Conservation (phyloP, 2,113 vertebrate genomes). For the Hirundichthys speculiger region DNA sequence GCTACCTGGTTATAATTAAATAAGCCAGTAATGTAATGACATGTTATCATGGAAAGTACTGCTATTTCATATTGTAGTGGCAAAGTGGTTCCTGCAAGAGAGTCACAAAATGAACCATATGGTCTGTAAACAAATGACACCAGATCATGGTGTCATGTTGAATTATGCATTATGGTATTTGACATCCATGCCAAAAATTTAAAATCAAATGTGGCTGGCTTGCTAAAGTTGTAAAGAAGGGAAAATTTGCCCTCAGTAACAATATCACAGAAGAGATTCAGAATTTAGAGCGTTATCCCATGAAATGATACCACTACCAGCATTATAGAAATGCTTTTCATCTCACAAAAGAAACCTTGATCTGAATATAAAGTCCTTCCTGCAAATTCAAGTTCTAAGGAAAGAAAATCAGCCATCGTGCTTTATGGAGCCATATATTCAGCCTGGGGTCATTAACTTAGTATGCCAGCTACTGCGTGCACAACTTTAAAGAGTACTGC, state of each 20-base stretch:
- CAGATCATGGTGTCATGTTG: neutral
- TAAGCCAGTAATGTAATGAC: constrained; percentile 32
- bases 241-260: neutral
- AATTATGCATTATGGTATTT: constrained; percentile 3
- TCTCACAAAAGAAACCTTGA: constrained; percentile 22
- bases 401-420: constrained; percentile 5
- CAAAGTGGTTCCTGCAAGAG: neutral
- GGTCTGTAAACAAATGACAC: neutral
- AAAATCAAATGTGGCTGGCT: neutral
- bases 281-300: constrained; percentile 17
- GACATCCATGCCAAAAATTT: neutral
- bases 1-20: constrained; percentile 26
- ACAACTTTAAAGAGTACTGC: constrained; percentile 11
- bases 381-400: constrained; percentile 16
- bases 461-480: constrained; percentile 18
- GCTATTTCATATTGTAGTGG: constrained; percentile 10
- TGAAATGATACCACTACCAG: constrained; percentile 27
- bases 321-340: constrained; percentile 10
- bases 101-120: neutral
- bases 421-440: constrained; percentile 28
- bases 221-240: neutral
- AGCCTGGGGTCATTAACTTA: constrained; percentile 29
- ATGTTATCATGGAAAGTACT: constrained; percentile 27
- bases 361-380: constrained; percentile 27
- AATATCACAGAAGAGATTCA: constrained; percentile 9